Evolutionary conservation across 2,113 vertebrate genomes (phyloP), one percentile per base, ranked within the genome.

Genomic region (Peromyscus leucopus): DNA sequence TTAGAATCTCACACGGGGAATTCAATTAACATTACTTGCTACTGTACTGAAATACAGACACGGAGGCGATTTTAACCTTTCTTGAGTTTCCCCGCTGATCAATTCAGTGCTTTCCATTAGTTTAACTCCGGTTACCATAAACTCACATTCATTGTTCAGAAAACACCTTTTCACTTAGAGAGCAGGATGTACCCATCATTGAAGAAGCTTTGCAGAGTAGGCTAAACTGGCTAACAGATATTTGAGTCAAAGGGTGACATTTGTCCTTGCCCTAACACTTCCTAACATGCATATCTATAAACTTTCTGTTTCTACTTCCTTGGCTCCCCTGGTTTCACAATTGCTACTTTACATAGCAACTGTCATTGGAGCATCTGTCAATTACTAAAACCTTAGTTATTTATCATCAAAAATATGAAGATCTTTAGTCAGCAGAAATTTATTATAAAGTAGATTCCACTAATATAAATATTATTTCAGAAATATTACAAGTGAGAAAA

Each of bases 1-100:
- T 98, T 89, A 96, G 42, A 96, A 97, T 98, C 98, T 98, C 98
- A 97, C 97, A 97, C 63, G 93, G 96, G 95, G 90, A 96, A 98
- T 97, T 98, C 97, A 98, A 98, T 98, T 98, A 98, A 98, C 98
- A 98, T 98, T 98, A 98, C 90, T 98, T 97, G 98, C 98, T 91
- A 97, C 22, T 11, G 96, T 98, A 98, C 55, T 72, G 96, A 96
- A 98, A 97, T 93, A 91, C 91, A 97, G 88, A 89, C 97, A 98
- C 67, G 93, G 95, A 97, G 97, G 90, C 92, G 98, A 94, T 97
- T 98, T 98, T 97, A 98, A 98, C 96, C 97, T 97, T 97, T 98
- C 94, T 97, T 67, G 7, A 93, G 67, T 97, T 96, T 97, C 98
- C 96, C 96, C 93, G 97, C 97, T 98, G 98, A 97, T 98, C 96